phyloP scores from a whole-genome alignment of 2,797 vertebrate species.

The Menidia menidia region DNA sequence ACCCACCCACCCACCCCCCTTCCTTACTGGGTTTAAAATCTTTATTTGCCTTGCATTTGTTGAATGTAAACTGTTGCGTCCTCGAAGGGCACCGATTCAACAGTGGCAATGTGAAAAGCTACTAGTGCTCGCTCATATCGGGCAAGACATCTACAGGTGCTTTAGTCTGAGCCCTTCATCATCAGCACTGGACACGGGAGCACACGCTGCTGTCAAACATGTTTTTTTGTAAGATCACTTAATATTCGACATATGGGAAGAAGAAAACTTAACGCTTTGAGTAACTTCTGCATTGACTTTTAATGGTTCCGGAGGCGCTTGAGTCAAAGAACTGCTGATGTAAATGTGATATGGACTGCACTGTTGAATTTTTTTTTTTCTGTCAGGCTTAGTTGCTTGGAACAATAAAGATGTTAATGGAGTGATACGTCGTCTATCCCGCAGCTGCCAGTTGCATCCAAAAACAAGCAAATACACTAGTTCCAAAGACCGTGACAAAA shows the following conservation, averaged over 20 bases:
- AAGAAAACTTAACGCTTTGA: too few relatives aligned
- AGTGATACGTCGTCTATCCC: neutral
- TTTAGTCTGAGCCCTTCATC: neutral
- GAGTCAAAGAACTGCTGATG: conserved; percentile 49
- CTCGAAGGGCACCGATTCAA: neutral
- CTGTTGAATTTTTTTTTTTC: conserved; percentile 13
- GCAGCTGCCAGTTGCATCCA: neutral
- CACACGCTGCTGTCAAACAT: neutral
- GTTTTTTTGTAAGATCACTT: too few relatives aligned
- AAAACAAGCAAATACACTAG: neutral
- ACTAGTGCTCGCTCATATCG: conserved; percentile 3
- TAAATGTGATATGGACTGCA: conserved; percentile 35
- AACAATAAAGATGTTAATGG: conserved; percentile 35
- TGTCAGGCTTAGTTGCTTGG: conserved; percentile 24
- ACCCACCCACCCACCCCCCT: conserved; percentile 3
- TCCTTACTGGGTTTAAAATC: neutral
- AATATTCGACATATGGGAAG: too few relatives aligned
- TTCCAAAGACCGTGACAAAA: neutral
- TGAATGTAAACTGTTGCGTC: conserved; percentile 55
- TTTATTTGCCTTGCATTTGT: conserved; percentile 46
- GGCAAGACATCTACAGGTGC: conserved; percentile 11
- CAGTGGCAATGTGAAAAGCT: conserved; percentile 9
- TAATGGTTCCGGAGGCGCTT: conserved; percentile 10
- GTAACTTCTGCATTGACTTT: neutral
- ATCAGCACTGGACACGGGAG: neutral